phyloP scores from a whole-genome alignment of 2,797 vertebrate genomes.

The Anomalospiza imberbis region DNA sequence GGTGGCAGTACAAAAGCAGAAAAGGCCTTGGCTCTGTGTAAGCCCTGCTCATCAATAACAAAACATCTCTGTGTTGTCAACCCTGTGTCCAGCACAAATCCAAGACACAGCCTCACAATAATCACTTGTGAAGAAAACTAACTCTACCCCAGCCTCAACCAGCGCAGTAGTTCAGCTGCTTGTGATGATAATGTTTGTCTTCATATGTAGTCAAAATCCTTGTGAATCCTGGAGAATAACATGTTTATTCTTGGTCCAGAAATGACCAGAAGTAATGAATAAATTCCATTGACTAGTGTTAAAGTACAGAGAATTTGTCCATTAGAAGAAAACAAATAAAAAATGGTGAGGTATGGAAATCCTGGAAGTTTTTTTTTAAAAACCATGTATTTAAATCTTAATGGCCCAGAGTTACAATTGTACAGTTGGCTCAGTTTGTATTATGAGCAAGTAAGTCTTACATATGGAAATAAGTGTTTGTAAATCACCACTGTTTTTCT shows the following conservation, averaged over 20 bases:
- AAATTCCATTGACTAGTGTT: not conserved
- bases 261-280: not conserved
- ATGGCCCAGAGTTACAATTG: not conserved
- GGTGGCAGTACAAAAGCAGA: fast-evolving
- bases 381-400: not conserved
- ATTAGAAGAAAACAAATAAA: not conserved
- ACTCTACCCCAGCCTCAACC: not conserved
- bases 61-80: fast-evolving
- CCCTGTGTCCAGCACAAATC: not conserved
- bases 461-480: not conserved
- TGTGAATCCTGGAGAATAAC: not conserved
- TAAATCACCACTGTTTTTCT: not conserved
- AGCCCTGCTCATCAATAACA: not conserved
- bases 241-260: not conserved
- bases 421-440: not conserved
- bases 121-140: not conserved
- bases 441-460: not conserved
- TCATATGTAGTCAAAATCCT: not conserved
- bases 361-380: not conserved
- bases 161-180: not conserved
- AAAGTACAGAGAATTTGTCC: not conserved
- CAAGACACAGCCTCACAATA: fast-evolving
- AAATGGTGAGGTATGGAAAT: not conserved
- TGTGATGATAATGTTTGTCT: not conserved
- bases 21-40: not conserved